Conservation (phyloP, 2,888 invertebrate genomes). For the Pyrrhosoma nymphula region DNA sequence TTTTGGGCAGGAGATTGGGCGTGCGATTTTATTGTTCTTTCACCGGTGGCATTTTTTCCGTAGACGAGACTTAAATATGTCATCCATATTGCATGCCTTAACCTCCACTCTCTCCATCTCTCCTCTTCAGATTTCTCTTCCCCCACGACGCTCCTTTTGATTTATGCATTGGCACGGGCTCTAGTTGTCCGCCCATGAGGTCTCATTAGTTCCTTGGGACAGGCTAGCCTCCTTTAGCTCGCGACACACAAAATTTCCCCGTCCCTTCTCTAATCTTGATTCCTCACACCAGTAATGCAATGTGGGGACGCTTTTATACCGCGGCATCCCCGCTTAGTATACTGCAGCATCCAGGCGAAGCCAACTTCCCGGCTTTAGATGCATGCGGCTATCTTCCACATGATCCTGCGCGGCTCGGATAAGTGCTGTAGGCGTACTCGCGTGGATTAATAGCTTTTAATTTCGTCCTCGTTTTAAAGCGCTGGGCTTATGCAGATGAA, state of each 20-base stretch:
- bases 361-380: not conserved
- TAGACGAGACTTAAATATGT: no score
- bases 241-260: not conserved
- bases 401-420: conserved; percentile 15
- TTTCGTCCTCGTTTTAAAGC: not conserved
- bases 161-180: conserved; percentile 58
- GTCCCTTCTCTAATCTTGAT: not conserved
- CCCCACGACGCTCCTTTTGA: conserved; percentile 9
- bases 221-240: conserved; percentile 21
- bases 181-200: conserved; percentile 42
- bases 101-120: no score
- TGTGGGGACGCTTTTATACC: not conserved
- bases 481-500: not conserved
- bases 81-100: no score
- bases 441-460: conserved; percentile 19
- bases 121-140: not conserved
- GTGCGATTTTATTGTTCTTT: no score
- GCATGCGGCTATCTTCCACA: conserved; percentile 33
- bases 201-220: conserved; percentile 40
- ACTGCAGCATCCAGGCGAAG: conserved; percentile 1
- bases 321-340: not conserved
- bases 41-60: no score
- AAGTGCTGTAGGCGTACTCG: conserved; percentile 13
- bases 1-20: no score
- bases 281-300: not conserved